Evolutionary conservation across 2,113 vertebrate genomes (phyloP), one percentile per base, ranked within the genome.

Genomic region (Catharus fuscescens): DNA sequence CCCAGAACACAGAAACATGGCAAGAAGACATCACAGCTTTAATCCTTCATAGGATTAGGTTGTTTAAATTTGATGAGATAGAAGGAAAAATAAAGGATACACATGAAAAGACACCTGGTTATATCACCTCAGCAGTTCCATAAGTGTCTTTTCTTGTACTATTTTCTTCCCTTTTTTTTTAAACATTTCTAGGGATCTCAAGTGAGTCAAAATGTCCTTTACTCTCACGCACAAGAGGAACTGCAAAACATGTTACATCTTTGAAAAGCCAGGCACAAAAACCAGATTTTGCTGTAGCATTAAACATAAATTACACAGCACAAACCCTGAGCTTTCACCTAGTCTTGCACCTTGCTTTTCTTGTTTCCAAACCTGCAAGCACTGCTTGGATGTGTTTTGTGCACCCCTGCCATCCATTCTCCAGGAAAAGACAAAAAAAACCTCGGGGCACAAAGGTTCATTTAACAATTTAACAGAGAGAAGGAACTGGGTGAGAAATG

Each of bases 341-440:
- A 84, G 81, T 96, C 72, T 86, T 96, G 90, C 92, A 97, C 80
- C 92, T 96, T 86, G 73, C 88, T 97, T 96, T 96, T 94, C 95
- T 96, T 96, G 80, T 93, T 77, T 96, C 82, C 31, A 54, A 93
- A 97, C 80, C 91, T 42, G 87, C 94, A 97, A 96, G 92, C 93
- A 96, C 80, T 3, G 20, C 61, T 45, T 80, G 77, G 70, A 89
- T 34, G 34, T n/a, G 11, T 64, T 77, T 69, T 62, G 42, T 70
- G 66, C 50, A 54, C 16, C 10, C 59, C 83, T 88, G 25, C 73
- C 77, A 88, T 93, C 81, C 88, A 54, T 57, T 83, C 64, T 54
- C 26, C 12, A 42, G 11, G 62, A 52, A 84, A 88, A 84, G 28
- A 64, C 83, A 91, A 61, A 61, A 92, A 93, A 56, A 73, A 40